Evolutionary conservation across 2,888 invertebrate species (phyloP), one percentile per base, ranked within the genome.

Genomic region (Hypomecis atomaria): DNA sequence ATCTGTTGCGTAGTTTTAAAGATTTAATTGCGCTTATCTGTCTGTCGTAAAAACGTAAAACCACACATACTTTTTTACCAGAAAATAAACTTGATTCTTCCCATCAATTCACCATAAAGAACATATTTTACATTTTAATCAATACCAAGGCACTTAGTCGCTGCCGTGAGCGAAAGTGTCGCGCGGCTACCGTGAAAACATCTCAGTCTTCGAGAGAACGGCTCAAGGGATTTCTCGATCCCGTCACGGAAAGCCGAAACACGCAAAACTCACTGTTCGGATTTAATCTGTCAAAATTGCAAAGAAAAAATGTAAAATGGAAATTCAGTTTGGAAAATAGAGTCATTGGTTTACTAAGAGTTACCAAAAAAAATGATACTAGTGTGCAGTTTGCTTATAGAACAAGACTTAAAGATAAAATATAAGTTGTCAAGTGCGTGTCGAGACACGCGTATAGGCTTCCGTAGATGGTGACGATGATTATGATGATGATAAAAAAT

Each of bases 221-320:
- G 87, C 90, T 89, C 90, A 85, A 82, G 90, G 89, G 90, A 89
- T 87, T 84, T 38, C 82, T 66, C 76, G 76, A 77, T 79, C 75
- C 75, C 79, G 76, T 82, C 82, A 82, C 81, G 81, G 77, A 84
- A 82, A 86, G 81, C 84, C 80, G 77, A 74, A 77, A 77, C 82
- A n/a, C 84, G 82, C 80, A 72, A 85, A 86, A 88, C 88, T 82
- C 81, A 74, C 82, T 82, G 75, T 76, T 74, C 73, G 86, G 82
- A 85, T 84, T 87, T 85, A 85, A 86, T 84, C 84, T 84, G 87
- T 89, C 87, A 89, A 89, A 88, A 87, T 87, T 86, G 85, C 72
- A 74, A 75, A 73, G 52, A 40, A 65, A 65, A 58, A 52, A 36
- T 50, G 34, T 7, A 56, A 43, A 50, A 45, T 13, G 45, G n/a